A percentile compares a stretch with the other conserved stretches of the same genome.
Conservation (phyloP, 2,113 vertebrate species). For the Carassius auratus region DNA sequence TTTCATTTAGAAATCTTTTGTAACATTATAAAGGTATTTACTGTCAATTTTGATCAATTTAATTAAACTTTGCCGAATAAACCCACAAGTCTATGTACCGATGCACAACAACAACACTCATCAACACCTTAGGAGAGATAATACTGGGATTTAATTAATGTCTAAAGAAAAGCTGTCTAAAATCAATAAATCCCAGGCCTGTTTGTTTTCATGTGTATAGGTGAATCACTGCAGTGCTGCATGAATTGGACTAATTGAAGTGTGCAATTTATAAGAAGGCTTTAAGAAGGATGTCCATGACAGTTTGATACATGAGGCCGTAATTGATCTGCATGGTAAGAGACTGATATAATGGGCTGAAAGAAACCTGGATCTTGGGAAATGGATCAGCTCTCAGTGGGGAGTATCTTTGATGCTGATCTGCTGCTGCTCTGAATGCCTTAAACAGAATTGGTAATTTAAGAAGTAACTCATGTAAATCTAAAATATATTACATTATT, state of each 20-base stretch:
- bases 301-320: constrained; percentile 63
- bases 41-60: too few relatives aligned
- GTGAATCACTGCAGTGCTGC: constrained; percentile 67
- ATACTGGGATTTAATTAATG: constrained; percentile 76
- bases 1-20: too few relatives aligned
- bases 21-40: too few relatives aligned
- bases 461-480: neutral
- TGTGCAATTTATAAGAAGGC: constrained; percentile 66
- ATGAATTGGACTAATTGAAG: constrained; percentile 78
- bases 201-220: constrained; percentile 69
- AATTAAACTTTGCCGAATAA: too few relatives aligned
- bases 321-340: constrained; percentile 61
- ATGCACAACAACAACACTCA: neutral
- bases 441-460: constrained; percentile 24
- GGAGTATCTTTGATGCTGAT: constrained; percentile 13
- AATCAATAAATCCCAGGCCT: constrained; percentile 73
- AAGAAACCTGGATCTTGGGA: constrained; percentile 46
- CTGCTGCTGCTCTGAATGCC: neutral
- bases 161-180: constrained; percentile 66
- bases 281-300: constrained; percentile 65
- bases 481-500: neutral
- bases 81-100: neutral
- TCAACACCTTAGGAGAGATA: constrained; percentile 68
- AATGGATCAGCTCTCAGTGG: constrained; percentile 9
- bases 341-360: constrained; percentile 54